Base-by-base conservation (phyloP, 2,113 vertebrate species). In the Tautogolabrus adspersus region DNA sequence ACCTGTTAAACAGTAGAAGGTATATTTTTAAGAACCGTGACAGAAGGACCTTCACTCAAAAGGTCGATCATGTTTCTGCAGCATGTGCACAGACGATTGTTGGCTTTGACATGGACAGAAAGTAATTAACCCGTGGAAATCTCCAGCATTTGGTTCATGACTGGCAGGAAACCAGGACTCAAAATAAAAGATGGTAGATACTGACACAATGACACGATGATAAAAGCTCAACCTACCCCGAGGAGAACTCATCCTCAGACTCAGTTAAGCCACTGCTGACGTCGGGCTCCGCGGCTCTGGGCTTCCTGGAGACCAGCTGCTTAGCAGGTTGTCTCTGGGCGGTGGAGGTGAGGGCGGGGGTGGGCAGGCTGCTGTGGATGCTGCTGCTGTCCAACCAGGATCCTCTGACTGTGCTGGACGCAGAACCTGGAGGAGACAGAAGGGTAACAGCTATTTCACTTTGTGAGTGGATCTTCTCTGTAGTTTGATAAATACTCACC, bases 271-370 rank as follows among this genome's bases (percentile, higher is more conserved):
- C 23, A 46, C 54, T 67, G 52, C 47, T 26, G 1, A n/a, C 26
- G 30, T 83, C 77, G 0, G 62, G 81, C 56, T 52, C 23, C 13
- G 58, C 0, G 16, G 51, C 34, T 21, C 6, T 54, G 59, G 30
- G 34, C 9, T 64, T 73, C 6, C 19, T 40, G 62, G 69, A 11
- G 66, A 49, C 13, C 16, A 9, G 22, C 13, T 8, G 40, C 11
- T 58, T 72, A 34, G 15, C 6, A 1, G 82, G 72, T 23, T 65
- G 67, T 72, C 79, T 94, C 87, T 92, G 80, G 6, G 79, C 59
- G 0, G 96, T 97, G 40, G 96, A 96, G 12, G 94, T 95, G 54
- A 94, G 73, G 5, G 89, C 88, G 0, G 93, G 93, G 6, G 78
- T 87, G 59, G 49, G 60, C 64, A 92, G 57, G 46, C 30, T 83